Conservation (phyloP, 1,140 invertebrate genomes). For the Nasonia vitripennis region DNA sequence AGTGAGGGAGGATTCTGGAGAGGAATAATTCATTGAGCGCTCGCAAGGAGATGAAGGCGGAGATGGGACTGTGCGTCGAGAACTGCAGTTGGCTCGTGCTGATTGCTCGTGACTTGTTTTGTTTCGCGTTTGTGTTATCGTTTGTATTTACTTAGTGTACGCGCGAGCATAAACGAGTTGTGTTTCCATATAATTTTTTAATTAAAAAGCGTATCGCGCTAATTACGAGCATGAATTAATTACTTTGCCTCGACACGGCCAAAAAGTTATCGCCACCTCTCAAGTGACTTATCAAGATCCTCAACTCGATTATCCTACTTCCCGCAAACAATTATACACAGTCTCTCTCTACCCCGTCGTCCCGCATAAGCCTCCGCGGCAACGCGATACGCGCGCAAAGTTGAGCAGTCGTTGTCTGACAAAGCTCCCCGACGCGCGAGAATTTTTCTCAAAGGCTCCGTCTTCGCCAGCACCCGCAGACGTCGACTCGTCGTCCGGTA, state of each 20-base stretch:
- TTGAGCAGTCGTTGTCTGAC: not conserved
- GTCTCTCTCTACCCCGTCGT: not conserved
- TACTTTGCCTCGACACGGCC: not conserved
- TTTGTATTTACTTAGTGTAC: too few relatives aligned
- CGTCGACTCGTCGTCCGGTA: conserved; percentile 38
- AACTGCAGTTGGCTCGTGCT: too few relatives aligned
- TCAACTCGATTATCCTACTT: not conserved
- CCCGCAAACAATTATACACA: not conserved
- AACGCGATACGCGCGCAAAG: not conserved
- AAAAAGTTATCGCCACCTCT: not conserved
- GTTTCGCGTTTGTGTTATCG: too few relatives aligned
- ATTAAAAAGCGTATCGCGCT: not conserved
- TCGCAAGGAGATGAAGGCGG: not conserved
- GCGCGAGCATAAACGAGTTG: not conserved
- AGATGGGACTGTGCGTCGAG: too few relatives aligned
- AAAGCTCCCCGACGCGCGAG: not conserved
- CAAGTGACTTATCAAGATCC: not conserved
- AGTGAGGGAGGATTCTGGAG: not conserved
- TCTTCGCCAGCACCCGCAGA: conserved; percentile 1
- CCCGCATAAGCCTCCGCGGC: not conserved
- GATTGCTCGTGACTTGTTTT: too few relatives aligned
- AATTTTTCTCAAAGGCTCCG: conserved; percentile 41
- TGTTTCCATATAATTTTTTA: not conserved
- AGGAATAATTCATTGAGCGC: conserved; percentile 3
- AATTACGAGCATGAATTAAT: not conserved